Percentiles rank a stretch among this genome's conserved stretches.
These are phyloP conservation scores for Coccyzus lansbergi DNA, from an alignment of 2,797 vertebrate genomes.

Conservation along the genomic window DNA sequence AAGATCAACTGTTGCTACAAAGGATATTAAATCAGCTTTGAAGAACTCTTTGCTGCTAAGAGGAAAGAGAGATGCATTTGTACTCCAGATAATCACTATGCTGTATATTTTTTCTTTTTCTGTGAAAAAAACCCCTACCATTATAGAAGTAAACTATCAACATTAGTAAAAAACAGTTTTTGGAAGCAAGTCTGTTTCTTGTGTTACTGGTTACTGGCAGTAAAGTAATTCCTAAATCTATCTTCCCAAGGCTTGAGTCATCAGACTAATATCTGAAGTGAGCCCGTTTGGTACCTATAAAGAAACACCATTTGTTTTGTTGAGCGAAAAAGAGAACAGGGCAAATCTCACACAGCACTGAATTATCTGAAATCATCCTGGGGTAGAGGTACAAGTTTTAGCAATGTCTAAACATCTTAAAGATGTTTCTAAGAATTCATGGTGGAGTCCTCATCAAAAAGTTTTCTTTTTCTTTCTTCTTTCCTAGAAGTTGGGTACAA, in stretches of 20 bases:
- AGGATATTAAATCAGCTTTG: neutral
- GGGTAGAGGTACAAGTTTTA: neutral
- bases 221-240: neutral
- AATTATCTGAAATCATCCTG: neutral
- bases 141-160: neutral
- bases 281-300: neutral
- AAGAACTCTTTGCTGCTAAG: neutral
- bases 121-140: neutral
- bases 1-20: neutral
- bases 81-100: neutral
- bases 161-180: neutral
- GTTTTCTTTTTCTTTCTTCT: no score
- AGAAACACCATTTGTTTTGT: neutral
- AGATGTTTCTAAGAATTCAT: neutral
- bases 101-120: neutral
- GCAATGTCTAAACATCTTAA: neutral
- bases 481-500: neutral
- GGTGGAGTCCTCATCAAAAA: no score
- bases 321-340: neutral
- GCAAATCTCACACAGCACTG: neutral
- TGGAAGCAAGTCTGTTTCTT: neutral
- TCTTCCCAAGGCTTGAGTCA: neutral
- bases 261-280: neutral
- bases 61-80: neutral
- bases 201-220: no score